phyloP scores from a whole-genome alignment of 2,113 vertebrate genomes.

The Tetraodon nigroviridis region DNA sequence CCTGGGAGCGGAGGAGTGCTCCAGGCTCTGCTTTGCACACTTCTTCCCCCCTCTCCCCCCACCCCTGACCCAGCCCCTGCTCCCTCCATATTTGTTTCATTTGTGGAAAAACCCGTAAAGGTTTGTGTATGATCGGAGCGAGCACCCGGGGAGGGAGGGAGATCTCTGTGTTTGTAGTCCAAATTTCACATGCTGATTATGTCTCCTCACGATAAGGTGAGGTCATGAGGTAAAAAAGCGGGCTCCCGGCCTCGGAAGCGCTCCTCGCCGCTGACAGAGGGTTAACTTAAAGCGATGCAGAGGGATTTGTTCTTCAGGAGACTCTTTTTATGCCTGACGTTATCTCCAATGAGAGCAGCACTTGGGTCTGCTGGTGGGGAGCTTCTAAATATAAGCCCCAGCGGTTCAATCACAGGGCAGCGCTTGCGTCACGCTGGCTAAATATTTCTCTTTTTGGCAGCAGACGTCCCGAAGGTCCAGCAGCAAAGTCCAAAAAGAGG shows the following conservation, averaged over 20 bases:
- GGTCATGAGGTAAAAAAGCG: constrained; percentile 13
- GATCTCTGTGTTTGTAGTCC: constrained; percentile 19
- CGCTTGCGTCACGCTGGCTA: constrained; percentile 60
- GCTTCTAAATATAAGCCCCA: constrained; percentile 61
- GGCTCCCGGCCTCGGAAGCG: background rate
- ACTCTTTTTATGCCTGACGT: constrained; percentile 36
- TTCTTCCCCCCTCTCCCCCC: background rate
- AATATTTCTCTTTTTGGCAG: constrained; percentile 66
- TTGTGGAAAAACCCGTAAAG: constrained; percentile 66
- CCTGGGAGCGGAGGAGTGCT: too few relatives aligned
- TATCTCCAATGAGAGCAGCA: constrained; percentile 54
- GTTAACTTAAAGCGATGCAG: constrained; percentile 11
- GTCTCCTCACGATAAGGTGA: constrained; percentile 25
- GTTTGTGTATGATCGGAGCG: constrained; percentile 54
- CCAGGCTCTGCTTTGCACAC: constrained; percentile 29
- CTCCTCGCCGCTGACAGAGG: background rate
- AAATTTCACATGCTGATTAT: constrained; percentile 13
- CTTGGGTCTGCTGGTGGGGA: constrained; percentile 43
- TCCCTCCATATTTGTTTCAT: constrained; percentile 58
- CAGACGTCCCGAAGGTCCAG: constrained; percentile 50
- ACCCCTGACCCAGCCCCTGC: constrained; percentile 19
- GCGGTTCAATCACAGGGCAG: constrained; percentile 52
- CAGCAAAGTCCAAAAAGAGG: constrained; percentile 51
- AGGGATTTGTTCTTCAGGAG: constrained; percentile 12
- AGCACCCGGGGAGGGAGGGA: constrained; percentile 1